Evolutionary conservation across 2,888 invertebrate species (phyloP).

Genomic region (Parnassius orleans): DNA sequence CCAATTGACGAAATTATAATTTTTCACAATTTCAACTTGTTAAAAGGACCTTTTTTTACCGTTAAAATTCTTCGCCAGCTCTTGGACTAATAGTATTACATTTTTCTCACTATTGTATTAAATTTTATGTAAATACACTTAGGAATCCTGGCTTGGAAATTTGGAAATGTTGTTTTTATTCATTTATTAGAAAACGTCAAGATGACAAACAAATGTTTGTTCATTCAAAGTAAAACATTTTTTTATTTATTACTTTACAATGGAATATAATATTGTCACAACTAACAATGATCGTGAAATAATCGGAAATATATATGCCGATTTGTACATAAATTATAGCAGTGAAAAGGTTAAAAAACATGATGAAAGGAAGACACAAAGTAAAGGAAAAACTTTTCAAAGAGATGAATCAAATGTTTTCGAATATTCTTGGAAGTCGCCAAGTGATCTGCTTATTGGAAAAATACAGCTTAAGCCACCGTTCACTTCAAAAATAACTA

Average conservation of each 20-base stretch:
- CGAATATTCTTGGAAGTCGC: slow-evolving; percentile 54
- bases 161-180: no score
- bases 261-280: slow-evolving; percentile 47
- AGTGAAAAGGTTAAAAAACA: slow-evolving; percentile 37
- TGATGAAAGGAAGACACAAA: slow-evolving; percentile 21
- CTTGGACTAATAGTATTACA: no score
- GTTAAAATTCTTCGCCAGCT: no score
- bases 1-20: no score
- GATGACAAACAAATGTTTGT: no score
- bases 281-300: slow-evolving; percentile 45
- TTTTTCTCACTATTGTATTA: no score
- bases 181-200: no score
- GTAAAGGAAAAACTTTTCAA: slow-evolving; percentile 15
- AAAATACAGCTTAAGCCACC: slow-evolving; percentile 61
- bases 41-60: no score
- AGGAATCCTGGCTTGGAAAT: no score
- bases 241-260: slow-evolving; percentile 28
- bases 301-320: slow-evolving; percentile 61
- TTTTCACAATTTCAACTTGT: no score
- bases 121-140: no score
- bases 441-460: slow-evolving; percentile 66
- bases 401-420: not conserved
- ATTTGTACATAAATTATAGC: slow-evolving; percentile 56
- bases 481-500: slow-evolving; percentile 69
- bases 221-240: not conserved